Base-by-base conservation (phyloP, 2,113 vertebrate genomes). In the Brienomyrus brachyistius region DNA sequence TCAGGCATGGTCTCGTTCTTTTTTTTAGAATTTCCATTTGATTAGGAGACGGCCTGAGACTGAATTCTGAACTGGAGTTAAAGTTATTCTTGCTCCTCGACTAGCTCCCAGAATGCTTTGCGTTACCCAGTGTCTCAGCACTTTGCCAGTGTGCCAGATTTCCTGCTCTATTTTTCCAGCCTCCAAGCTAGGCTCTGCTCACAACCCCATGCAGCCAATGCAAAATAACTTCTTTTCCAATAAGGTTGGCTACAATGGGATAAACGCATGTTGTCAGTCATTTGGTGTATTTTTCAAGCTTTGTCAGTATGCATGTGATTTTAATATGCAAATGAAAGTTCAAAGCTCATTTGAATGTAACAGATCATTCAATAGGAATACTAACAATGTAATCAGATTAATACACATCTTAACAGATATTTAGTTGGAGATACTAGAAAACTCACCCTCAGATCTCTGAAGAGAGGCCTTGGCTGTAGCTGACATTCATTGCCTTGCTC, bases 41-140 rank as follows among this genome's bases (percentile, higher is more conserved):
- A 80, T 54, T 50, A 47, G 88, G 88, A 48, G 59, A 77, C 48
- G 13, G 10, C 11, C 23, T 35, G 48, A 27, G 66, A 59, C 66
- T 77, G 66, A 77, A 48, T 70, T 80, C 48, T 80, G 51, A 80
- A 19, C 74, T 43, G 74, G 27, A 43, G 31, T 83, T 51, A 19
- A 74, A 82, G 8, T 23, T 77, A 54, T 56, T 35, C 66, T 77
- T 45, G 74, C 48, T 89, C 0, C 11, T 43, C 10, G 51, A 74
- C 35, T 13, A 89, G 31, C 52, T 43, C 88, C 74, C 88, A 83
- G 31, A 47, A 89, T 89, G 70, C 74, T 56, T 89, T 89, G 88
- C 27, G 21, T 50, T 47, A n/a, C 47, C 10, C 47, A 86, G 48
- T 10, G 45, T 27, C 48, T 86, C 45, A 86, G 45, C 47, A 86